Conservation (phyloP, 2,888 invertebrate species). For the Himalopsyche anomala region DNA sequence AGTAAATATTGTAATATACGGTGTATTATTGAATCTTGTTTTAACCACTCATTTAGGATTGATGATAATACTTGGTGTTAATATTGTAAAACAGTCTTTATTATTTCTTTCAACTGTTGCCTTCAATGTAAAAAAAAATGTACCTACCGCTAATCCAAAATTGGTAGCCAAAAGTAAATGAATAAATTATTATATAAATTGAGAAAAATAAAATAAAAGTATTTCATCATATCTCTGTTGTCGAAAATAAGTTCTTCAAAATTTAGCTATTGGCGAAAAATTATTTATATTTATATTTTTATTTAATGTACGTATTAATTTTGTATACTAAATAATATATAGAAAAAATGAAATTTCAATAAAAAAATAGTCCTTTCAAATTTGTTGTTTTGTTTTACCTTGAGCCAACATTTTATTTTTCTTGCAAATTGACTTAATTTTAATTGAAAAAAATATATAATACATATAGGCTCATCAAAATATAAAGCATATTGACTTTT, state of each 20-base stretch:
- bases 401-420: no score
- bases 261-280: background rate
- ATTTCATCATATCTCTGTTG: constrained; percentile 26
- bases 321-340: constrained; percentile 16
- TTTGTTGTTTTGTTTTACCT: no score
- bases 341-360: constrained; percentile 29
- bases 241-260: constrained; percentile 26
- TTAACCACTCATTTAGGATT: background rate
- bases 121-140: constrained; percentile 17
- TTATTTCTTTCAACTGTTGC: constrained; percentile 13
- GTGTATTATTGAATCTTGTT: no score
- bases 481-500: no score
- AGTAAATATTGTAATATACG: no score
- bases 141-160: constrained; percentile 24
- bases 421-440: no score
- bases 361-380: constrained; percentile 18
- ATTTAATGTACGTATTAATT: constrained; percentile 5
- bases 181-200: background rate
- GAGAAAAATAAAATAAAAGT: background rate
- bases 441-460: no score
- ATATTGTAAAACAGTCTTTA: background rate
- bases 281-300: constrained; percentile 4
- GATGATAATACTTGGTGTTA: background rate
- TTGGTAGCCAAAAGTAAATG: constrained; percentile 9
- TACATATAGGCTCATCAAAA: no score